Evolutionary conservation across 1,140 invertebrate genomes (phyloP).

Genomic region (Nasonia giraulti): DNA sequence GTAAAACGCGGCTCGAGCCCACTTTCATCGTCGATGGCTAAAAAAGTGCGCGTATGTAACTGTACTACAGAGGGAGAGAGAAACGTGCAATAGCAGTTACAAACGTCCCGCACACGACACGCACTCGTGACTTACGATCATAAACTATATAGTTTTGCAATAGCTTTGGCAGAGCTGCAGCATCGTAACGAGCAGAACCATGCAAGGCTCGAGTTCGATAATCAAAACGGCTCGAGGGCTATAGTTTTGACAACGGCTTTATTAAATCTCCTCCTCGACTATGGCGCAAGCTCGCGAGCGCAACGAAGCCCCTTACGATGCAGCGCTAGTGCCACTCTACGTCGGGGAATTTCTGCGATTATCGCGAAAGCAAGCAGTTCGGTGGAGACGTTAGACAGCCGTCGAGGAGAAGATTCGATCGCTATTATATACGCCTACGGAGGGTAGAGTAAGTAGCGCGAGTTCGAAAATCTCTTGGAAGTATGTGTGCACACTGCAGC

Average conservation of each 20-base stretch:
- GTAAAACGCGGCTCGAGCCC: too few relatives aligned
- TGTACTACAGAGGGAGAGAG: neutral
- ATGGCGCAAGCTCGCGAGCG: neutral
- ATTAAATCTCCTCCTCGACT: neutral
- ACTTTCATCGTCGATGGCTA: too few relatives aligned
- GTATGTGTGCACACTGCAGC: neutral
- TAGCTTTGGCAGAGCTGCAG: neutral
- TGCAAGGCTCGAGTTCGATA: neutral
- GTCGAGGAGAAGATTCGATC: neutral
- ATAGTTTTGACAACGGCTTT: neutral
- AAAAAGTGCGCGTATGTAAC: too few relatives aligned
- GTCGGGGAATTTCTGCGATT: neutral
- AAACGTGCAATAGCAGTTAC: neutral
- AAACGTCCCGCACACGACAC: neutral
- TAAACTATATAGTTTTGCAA: neutral
- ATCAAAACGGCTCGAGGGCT: neutral
- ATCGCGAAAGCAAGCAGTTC: neutral
- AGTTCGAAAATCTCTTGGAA: constrained; percentile 17
- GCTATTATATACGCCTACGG: neutral
- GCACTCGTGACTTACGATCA: neutral
- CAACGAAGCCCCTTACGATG: neutral
- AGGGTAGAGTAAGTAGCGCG: neutral
- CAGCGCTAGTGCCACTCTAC: neutral
- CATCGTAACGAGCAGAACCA: neutral
- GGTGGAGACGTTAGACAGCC: neutral